Evolutionary conservation across 2,113 vertebrate species (phyloP).

Genomic region (Sceloporus tristichus): DNA sequence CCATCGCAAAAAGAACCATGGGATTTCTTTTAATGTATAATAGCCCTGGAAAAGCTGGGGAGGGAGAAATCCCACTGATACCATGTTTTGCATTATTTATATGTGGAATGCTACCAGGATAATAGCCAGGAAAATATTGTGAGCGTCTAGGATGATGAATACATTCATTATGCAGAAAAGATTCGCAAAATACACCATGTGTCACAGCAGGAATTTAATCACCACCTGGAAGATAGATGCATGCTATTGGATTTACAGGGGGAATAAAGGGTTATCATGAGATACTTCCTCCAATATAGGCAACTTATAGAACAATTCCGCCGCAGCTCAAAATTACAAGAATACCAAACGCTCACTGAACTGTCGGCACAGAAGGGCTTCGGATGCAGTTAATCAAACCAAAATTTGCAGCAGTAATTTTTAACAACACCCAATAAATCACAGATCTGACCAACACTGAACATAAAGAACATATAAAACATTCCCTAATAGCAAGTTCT

Average conservation of each 20-base stretch:
- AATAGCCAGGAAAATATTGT: conserved; percentile 54
- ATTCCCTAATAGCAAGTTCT: conserved; percentile 26
- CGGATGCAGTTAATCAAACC: conserved; percentile 51
- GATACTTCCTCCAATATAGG: conserved; percentile 47
- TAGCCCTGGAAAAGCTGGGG: conserved; percentile 48
- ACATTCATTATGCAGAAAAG: conserved; percentile 53
- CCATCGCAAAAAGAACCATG: conserved; percentile 29
- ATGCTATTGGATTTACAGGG: conserved; percentile 39
- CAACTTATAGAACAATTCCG: conserved; percentile 48
- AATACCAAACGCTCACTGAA: conserved; percentile 28
- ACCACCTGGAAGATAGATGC: conserved; percentile 40
- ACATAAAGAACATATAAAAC: conserved; percentile 60
- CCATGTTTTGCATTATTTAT: conserved; percentile 82
- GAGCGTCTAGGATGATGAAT: conserved; percentile 77
- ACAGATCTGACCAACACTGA: conserved; percentile 10
- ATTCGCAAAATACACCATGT: conserved; percentile 26
- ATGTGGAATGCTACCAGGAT: conserved; percentile 58
- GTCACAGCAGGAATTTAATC: conserved; percentile 59
- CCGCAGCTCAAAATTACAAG: conserved; percentile 23
- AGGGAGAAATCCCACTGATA: conserved; percentile 62
- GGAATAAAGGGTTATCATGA: conserved; percentile 27
- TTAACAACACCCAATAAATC: conserved; percentile 48
- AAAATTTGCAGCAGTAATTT: conserved; percentile 21
- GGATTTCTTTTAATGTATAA: conserved; percentile 66
- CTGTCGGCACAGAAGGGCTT: not conserved